phyloP scores from a whole-genome alignment of 2,797 vertebrate species.

The Poeciliopsis gracilis region DNA sequence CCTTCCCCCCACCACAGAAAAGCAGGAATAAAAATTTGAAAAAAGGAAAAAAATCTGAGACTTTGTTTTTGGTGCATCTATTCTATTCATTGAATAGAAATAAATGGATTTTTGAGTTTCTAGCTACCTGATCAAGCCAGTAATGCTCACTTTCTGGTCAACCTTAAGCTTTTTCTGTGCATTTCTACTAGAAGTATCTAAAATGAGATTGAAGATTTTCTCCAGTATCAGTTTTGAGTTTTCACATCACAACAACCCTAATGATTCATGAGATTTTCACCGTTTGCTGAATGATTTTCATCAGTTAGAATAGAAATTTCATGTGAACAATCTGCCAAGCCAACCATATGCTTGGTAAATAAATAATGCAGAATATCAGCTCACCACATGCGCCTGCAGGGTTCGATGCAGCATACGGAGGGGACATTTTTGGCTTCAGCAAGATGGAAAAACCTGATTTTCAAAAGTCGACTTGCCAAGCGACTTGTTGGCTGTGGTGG shows the following conservation, averaged over 20 bases:
- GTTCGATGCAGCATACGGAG: not conserved
- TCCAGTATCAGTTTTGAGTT: not conserved
- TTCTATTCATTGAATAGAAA: not conserved
- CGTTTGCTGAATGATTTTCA: not conserved
- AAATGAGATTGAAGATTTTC: not conserved
- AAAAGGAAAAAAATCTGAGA: not conserved
- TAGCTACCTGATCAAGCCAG: not conserved
- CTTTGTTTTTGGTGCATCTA: not conserved
- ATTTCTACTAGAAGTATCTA: not conserved
- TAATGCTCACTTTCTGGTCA: not conserved
- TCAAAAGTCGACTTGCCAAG: not conserved
- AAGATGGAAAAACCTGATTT: not conserved
- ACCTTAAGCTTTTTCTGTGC: not conserved
- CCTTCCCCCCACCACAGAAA: no score
- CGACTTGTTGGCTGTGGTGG: not conserved
- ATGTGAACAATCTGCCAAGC: slow-evolving; percentile 3
- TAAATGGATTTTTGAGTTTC: not conserved
- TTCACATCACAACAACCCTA: not conserved
- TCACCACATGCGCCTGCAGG: slow-evolving; percentile 3
- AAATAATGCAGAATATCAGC: not conserved
- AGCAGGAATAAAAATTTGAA: no score
- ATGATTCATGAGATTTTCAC: not conserved
- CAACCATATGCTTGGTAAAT: slow-evolving; percentile 27
- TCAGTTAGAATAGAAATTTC: not conserved
- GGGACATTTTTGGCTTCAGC: slow-evolving; percentile 12